Percentiles rank a stretch among this genome's conserved stretches.
Conservation (phyloP, 2,797 vertebrate genomes). For the Linurgus olivaceus region DNA sequence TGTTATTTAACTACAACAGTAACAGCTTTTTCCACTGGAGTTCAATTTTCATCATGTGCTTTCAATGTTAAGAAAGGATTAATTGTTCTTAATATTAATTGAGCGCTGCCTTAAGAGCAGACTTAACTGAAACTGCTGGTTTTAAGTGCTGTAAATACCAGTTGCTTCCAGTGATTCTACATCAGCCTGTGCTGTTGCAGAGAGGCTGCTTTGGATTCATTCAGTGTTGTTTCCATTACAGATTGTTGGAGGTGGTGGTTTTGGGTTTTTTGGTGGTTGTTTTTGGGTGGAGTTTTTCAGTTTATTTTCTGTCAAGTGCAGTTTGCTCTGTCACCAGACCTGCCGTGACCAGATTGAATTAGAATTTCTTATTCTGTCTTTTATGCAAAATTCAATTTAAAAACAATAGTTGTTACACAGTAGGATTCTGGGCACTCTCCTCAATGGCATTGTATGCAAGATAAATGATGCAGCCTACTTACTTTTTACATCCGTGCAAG, state of each 20-base stretch:
- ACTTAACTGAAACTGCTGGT: background rate
- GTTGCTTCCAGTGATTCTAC: background rate
- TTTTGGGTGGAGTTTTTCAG: background rate
- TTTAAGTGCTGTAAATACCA: background rate
- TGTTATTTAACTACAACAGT: background rate
- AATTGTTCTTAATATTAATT: background rate
- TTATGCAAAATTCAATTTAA: background rate
- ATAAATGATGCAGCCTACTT: background rate
- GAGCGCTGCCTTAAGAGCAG: background rate
- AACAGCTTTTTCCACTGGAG: background rate
- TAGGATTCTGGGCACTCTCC: background rate
- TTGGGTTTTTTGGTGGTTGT: background rate
- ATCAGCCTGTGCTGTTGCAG: background rate
- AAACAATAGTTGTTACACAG: background rate
- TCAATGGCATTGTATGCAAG: background rate
- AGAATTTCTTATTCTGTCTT: background rate
- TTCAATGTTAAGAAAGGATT: background rate
- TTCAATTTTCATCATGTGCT: background rate
- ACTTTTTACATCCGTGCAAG: background rate
- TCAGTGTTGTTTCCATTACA: background rate
- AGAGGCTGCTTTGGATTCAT: background rate
- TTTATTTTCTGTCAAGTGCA: background rate
- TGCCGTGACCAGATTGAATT: background rate
- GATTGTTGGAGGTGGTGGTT: rapidly evolving
- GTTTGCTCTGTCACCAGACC: background rate